phyloP scores from a whole-genome alignment of 2,113 vertebrate species.

The Corythaixoides concolor region DNA sequence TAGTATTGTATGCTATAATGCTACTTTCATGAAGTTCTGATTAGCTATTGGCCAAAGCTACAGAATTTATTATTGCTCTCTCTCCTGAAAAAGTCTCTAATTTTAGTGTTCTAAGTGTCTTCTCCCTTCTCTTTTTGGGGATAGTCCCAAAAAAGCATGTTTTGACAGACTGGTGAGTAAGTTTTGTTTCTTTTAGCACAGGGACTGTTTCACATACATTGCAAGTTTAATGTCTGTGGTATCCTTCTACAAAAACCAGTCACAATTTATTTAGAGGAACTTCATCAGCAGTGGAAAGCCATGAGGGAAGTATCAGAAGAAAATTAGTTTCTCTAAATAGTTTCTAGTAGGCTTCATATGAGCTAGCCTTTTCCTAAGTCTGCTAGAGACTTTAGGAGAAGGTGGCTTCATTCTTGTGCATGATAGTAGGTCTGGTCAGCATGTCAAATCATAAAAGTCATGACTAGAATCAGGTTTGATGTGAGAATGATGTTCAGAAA shows the following conservation, averaged over 20 bases:
- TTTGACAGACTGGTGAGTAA: background rate
- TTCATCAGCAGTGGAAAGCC: background rate
- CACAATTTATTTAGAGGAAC: background rate
- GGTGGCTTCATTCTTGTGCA: background rate
- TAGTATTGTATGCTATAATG: background rate
- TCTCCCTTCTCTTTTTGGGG: background rate
- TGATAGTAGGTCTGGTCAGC: background rate
- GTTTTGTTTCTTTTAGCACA: background rate
- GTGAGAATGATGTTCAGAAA: background rate
- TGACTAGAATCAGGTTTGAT: rapidly evolving
- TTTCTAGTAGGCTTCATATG: background rate
- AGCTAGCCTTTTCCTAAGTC: background rate
- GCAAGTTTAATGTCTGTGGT: background rate
- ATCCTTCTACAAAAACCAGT: background rate
- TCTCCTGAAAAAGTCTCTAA: background rate
- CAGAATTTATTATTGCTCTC: background rate
- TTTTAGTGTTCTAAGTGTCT: background rate
- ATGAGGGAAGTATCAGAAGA: background rate
- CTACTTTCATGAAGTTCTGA: background rate
- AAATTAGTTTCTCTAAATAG: background rate
- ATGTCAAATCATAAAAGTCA: background rate
- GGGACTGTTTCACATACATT: background rate
- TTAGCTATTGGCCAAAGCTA: background rate
- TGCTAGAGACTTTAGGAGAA: background rate
- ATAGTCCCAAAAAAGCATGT: background rate